A percentile compares a stretch with the other conserved stretches of the same genome.
Evolutionary conservation across 2,113 vertebrate species (phyloP).

Genomic region (Psilopogon haemacephalus): DNA sequence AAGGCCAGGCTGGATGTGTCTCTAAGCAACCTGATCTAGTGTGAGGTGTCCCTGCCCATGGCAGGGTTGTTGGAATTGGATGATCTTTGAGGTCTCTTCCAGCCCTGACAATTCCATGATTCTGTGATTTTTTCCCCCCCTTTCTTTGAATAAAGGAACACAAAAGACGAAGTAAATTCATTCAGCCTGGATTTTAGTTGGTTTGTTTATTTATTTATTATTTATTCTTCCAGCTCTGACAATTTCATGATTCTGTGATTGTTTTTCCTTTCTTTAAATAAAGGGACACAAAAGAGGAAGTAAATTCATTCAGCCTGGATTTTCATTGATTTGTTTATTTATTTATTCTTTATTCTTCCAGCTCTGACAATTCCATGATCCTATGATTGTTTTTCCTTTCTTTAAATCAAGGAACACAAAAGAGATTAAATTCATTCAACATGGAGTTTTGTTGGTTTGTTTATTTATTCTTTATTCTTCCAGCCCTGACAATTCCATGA

Average conservation of each 20-base stretch:
- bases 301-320: not conserved
- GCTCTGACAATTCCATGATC: no score
- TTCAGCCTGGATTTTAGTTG: not conserved
- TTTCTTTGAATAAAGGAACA: not conserved
- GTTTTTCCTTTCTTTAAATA: rapidly evolving
- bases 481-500: no score
- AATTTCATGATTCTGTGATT: no score
- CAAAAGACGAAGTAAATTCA: not conserved
- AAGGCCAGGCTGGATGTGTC: no score
- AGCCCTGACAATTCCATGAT: no score
- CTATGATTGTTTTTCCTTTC: rapidly evolving
- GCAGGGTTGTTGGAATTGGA: no score
- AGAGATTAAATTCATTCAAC: not conserved
- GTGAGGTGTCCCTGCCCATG: no score
- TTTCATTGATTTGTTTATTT: not conserved
- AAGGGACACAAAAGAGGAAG: not conserved
- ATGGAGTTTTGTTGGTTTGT: not conserved
- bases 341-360: no score
- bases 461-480: no score
- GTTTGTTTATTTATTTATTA: not conserved
- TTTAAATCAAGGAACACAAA: not conserved
- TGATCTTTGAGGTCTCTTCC: not conserved
- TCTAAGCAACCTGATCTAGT: no score
- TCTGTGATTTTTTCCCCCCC: not conserved
- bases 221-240: not conserved